Conservation (phyloP, 2,113 vertebrate genomes). For the Saguinus imperator region DNA sequence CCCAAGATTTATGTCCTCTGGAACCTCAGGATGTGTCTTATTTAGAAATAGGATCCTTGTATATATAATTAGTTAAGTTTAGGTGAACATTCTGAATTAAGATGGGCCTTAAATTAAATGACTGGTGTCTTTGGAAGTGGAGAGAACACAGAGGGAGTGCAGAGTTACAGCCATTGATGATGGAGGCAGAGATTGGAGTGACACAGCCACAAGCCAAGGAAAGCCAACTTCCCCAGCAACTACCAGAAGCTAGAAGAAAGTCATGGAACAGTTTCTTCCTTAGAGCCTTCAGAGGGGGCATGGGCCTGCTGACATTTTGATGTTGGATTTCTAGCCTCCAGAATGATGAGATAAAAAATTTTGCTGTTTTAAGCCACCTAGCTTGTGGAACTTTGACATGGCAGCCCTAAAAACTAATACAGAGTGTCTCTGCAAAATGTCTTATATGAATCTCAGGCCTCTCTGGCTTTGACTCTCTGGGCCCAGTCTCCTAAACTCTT, state of each 20-base stretch:
- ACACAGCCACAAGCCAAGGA: background rate
- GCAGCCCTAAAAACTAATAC: background rate
- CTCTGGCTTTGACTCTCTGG: background rate
- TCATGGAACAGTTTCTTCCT: background rate
- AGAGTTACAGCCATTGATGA: background rate
- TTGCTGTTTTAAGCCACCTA: background rate
- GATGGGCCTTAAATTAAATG: background rate
- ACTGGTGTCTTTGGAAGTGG: background rate
- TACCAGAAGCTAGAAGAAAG: background rate
- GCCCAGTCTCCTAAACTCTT: background rate
- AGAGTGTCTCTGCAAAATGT: background rate
- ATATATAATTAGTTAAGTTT: background rate
- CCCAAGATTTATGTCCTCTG: background rate
- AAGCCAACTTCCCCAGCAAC: background rate
- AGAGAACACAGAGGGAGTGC: background rate
- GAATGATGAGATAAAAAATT: background rate
- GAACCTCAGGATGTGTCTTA: background rate
- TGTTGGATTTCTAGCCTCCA: background rate
- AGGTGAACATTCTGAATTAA: background rate
- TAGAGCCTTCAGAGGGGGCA: background rate
- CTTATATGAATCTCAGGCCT: background rate
- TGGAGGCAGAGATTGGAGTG: background rate
- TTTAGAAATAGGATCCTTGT: background rate
- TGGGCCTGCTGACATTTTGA: background rate
- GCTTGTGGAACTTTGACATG: background rate